These are phyloP conservation scores for Drosophila sordidula DNA, from an alignment of 2,888 invertebrate species.

Conservation along the genomic window DNA sequence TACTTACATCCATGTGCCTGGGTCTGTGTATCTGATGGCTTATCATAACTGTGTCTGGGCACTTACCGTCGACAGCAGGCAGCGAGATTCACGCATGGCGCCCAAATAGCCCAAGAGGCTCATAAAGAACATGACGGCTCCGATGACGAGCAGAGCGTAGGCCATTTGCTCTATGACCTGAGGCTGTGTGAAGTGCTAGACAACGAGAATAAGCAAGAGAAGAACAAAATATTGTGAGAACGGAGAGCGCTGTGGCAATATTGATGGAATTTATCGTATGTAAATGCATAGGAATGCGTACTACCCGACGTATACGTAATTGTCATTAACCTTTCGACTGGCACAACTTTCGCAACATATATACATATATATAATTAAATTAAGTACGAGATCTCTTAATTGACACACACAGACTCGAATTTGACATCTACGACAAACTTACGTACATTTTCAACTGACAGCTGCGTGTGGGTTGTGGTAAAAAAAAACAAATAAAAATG, in stretches of 20 bases:
- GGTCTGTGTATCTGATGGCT: conserved; percentile 7
- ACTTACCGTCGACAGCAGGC: conserved; percentile 89
- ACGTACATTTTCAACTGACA: conserved; percentile 15
- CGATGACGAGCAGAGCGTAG: conserved; percentile 89
- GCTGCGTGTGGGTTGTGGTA: conserved; percentile 19
- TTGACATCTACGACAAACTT: conserved; percentile 15
- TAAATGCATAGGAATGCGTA: conserved; percentile 26
- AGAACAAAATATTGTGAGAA: conserved; percentile 7
- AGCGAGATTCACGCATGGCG: conserved; percentile 89
- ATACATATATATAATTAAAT: conserved; percentile 61
- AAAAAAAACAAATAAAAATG: not conserved
- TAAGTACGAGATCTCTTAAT: conserved; percentile 41
- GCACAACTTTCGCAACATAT: conserved; percentile 42
- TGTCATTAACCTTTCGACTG: conserved; percentile 66
- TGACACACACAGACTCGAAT: conserved; percentile 27
- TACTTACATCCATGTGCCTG: not conserved
- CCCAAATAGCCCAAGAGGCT: conserved; percentile 91
- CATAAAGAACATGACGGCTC: conserved; percentile 89
- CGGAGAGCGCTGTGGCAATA: not conserved
- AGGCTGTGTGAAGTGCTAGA: conserved; percentile 87
- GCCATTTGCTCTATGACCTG: conserved; percentile 89
- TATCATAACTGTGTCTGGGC: conserved; percentile 12
- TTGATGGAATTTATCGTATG: conserved; percentile 42
- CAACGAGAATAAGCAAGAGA: conserved; percentile 6
- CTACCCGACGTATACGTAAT: conserved; percentile 63